These are phyloP conservation scores for Gulo gulo DNA, from an alignment of 2,113 vertebrate species.

Conservation along the genomic window DNA sequence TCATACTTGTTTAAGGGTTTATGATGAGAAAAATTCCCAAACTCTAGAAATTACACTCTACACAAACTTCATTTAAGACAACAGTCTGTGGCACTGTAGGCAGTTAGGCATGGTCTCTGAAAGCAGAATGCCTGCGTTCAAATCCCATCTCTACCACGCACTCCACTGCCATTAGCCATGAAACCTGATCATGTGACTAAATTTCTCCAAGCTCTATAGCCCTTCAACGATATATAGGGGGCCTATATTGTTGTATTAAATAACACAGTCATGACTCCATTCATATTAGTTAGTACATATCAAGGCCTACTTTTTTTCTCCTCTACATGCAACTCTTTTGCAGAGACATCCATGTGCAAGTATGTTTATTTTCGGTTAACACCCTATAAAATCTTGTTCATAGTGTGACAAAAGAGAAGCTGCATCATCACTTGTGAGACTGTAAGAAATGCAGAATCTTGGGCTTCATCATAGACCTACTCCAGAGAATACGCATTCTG, in stretches of 20 bases:
- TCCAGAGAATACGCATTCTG: not conserved
- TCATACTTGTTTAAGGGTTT: not conserved
- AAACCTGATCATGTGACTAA: not conserved
- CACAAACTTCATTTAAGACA: not conserved
- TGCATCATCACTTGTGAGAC: accelerated
- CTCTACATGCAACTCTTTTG: not conserved
- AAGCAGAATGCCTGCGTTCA: not conserved
- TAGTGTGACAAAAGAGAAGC: no score
- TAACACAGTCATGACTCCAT: not conserved
- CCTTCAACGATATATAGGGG: no score
- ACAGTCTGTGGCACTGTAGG: accelerated
- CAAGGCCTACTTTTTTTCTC: not conserved
- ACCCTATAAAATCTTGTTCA: not conserved
- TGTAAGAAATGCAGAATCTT: not conserved
- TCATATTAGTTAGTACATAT: not conserved
- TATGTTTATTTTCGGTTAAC: not conserved
- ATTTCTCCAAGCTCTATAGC: not conserved
- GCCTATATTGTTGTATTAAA: not conserved
- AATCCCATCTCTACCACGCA: not conserved
- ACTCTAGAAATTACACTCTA: not conserved
- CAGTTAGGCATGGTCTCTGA: not conserved
- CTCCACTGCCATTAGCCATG: not conserved
- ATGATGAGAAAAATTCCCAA: not conserved
- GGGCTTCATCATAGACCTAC: not conserved
- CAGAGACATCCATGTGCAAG: not conserved